Conservation (phyloP, 2,888 invertebrate genomes). For the Tolmerus cingulatus region DNA sequence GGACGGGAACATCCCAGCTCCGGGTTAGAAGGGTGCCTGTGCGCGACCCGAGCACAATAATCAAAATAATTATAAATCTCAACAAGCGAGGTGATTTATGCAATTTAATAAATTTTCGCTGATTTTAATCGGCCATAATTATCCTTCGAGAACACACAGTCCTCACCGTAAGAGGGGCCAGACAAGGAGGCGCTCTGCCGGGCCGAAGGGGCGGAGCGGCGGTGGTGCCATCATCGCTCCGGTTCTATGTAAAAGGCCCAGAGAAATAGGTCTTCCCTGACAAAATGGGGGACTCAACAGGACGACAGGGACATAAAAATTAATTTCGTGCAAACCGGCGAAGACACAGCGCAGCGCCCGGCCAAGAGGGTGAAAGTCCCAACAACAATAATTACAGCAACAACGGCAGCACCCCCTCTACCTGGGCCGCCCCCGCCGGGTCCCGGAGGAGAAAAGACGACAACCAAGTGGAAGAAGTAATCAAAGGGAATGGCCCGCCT, state of each 20-base stretch:
- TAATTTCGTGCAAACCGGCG: slow-evolving; percentile 40
- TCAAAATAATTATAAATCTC: slow-evolving; percentile 49
- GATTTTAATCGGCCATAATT: slow-evolving; percentile 61
- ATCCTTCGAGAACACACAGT: slow-evolving; percentile 50
- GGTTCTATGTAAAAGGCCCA: neutral
- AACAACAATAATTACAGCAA: neutral
- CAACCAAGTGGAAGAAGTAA: slow-evolving; percentile 14
- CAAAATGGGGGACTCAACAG: slow-evolving; percentile 22
- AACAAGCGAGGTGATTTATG: slow-evolving; percentile 56
- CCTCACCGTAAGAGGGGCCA: neutral
- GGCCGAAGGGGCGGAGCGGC: neutral
- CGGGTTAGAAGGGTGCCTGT: neutral
- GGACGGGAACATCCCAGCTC: neutral
- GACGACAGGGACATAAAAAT: slow-evolving; percentile 40
- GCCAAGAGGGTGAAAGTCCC: slow-evolving; percentile 18
- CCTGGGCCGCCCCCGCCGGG: neutral
- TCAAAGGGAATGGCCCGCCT: neutral
- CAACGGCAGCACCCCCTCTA: neutral
- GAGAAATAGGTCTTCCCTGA: slow-evolving; percentile 28
- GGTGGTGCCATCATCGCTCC: neutral
- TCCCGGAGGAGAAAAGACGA: neutral
- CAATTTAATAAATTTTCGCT: slow-evolving; percentile 60
- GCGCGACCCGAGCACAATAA: slow-evolving; percentile 44
- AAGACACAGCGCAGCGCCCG: neutral
- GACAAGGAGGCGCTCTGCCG: neutral